Percentiles rank a stretch among this genome's conserved stretches.
Evolutionary conservation across 2,797 vertebrate species (phyloP).

Genomic region (Novumbra hubbsi): DNA sequence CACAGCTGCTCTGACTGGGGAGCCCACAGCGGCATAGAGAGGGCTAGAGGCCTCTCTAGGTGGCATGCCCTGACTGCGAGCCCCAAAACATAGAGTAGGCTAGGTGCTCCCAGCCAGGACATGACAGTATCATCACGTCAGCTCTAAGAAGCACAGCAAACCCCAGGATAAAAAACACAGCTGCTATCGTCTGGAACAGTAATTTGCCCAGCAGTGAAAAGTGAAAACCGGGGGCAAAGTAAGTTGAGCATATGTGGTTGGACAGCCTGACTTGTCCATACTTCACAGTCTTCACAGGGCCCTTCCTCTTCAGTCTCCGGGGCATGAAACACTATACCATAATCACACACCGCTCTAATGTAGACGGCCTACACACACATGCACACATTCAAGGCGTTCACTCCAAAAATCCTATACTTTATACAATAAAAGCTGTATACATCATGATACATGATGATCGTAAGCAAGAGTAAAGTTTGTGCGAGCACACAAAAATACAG

Average conservation of each 20-base stretch:
- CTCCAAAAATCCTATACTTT: background rate
- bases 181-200: background rate
- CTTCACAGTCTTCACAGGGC: constrained; percentile 31
- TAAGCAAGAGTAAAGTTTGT: constrained; percentile 17
- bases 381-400: constrained; percentile 1
- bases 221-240: constrained; percentile 27
- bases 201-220: constrained; percentile 19
- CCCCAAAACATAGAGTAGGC: too few relatives aligned
- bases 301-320: constrained; percentile 38
- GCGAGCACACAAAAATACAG: constrained; percentile 3
- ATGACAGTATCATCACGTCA: background rate
- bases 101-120: too few relatives aligned
- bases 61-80: too few relatives aligned
- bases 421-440: background rate
- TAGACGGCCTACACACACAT: background rate
- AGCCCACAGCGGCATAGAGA: too few relatives aligned
- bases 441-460: background rate
- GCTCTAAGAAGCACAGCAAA: background rate
- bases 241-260: constrained; percentile 50
- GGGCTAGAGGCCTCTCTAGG: too few relatives aligned
- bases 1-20: too few relatives aligned
- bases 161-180: background rate
- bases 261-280: constrained; percentile 2
- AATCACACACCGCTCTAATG: constrained; percentile 17
- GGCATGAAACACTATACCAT: constrained; percentile 29